Base-by-base conservation (phyloP, 2,888 invertebrate species). In the Gnatocerus cornutus region DNA sequence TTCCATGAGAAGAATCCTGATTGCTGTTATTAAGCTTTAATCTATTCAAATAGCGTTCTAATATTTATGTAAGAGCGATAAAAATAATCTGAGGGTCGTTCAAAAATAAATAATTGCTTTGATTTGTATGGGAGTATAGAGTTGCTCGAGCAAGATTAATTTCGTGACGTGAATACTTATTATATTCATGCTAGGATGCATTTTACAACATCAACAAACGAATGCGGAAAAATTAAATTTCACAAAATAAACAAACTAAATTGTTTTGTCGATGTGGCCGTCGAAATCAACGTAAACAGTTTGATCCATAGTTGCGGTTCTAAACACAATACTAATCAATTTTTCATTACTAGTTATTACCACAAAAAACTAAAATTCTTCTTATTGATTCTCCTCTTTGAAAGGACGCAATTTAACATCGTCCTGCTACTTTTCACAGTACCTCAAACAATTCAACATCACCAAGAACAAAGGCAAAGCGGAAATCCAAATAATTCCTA, bases 1-100 rank as follows among this genome's bases (percentile, higher is more conserved):
- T 14, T 21, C 16, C 8, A 16, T 14, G 46, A 21, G 9, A 9
- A 27, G 46, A 46, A 46, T 14, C 43, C 7, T 12, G 14, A 43
- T 43, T 43, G 43, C 12, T 1, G 21, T 10, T 46, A 46, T 46
- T 21, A 16, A 16, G 13, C 9, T 50, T 50, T 50, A 50, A 50
- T 50, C 30, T 50, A 50, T 50, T 50, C 50, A 29, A 50, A 29
- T 29, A 2, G 10, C 30, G 50, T 50, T 50, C 30, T 50, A 30
- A 50, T 50, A 50, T 50, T 50, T 29, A 50, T 50, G 27, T 30
- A 12, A 27, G 50, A 12, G 50, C 12, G 50, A 50, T 50, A 30
- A 50, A 29, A 50, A 29, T 29, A 50, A 50, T 50, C 30, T 50
- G 27, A 16, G 27, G 21, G 46, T 43, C 7, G 43, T 16, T 43